phyloP scores from a whole-genome alignment of 1,140 invertebrate genomes.

The Philopotamus ludificatus region DNA sequence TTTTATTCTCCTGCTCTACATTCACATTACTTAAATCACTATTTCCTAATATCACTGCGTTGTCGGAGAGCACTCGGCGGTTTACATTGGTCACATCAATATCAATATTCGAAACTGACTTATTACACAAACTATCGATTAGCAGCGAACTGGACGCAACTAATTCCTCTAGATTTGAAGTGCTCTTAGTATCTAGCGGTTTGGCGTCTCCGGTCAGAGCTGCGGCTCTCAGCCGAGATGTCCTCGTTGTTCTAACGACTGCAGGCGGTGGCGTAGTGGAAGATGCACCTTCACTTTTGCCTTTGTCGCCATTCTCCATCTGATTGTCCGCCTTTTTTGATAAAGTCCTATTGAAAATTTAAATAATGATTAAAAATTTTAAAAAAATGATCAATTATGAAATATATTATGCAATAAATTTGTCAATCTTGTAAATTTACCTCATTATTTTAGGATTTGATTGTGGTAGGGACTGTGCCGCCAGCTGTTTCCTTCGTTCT shows the following conservation, averaged over 20 bases:
- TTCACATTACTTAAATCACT: not conserved
- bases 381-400: too few relatives aligned
- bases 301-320: conserved; percentile 40
- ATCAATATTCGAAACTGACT: conserved; percentile 8
- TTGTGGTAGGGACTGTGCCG: conserved; percentile 50
- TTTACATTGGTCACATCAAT: conserved; percentile 13
- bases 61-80: conserved; percentile 15
- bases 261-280: conserved; percentile 41
- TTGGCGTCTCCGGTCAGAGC: conserved; percentile 49
- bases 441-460: too few relatives aligned
- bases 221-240: conserved; percentile 68
- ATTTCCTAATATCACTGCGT: not conserved
- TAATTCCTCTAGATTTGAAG: not conserved
- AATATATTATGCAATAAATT: too few relatives aligned
- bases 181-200: conserved; percentile 35
- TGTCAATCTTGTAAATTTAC: too few relatives aligned
- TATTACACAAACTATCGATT: conserved; percentile 1
- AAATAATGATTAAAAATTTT: too few relatives aligned
- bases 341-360: too few relatives aligned
- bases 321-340: too few relatives aligned
- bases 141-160: not conserved
- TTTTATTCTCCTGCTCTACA: conserved; percentile 4
- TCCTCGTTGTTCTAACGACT: conserved; percentile 65
- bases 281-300: conserved; percentile 53
- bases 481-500: conserved; percentile 62